Evolutionary conservation across 1,140 invertebrate species (phyloP).

Genomic region (Drosophila oshimai): DNA sequence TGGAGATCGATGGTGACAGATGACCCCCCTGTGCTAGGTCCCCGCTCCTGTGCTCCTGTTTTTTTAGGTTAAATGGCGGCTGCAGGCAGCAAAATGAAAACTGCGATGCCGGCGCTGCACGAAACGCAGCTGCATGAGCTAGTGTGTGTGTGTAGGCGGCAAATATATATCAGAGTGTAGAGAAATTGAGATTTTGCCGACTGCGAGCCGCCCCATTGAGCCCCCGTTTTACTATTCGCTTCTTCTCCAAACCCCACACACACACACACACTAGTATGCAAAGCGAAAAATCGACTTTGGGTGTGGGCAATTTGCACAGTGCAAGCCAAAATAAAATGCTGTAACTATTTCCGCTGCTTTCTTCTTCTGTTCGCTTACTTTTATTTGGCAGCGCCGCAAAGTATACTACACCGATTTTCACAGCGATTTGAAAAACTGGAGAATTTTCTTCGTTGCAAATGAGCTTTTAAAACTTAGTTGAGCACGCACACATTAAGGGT

Average conservation of each 20-base stretch:
- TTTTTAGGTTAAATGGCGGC: constrained; percentile 72
- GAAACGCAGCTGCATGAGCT: constrained; percentile 32
- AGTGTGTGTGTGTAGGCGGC: constrained; percentile 60
- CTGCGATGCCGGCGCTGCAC: constrained; percentile 61
- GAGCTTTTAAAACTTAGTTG: constrained; percentile 56
- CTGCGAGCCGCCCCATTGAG: constrained; percentile 57
- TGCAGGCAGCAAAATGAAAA: constrained; percentile 47
- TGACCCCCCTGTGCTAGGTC: not conserved
- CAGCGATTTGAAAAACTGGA: constrained; percentile 34
- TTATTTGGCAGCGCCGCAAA: constrained; percentile 42
- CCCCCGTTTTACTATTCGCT: constrained; percentile 56
- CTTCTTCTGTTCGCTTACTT: constrained; percentile 51
- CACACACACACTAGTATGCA: constrained; percentile 32
- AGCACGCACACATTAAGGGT: constrained; percentile 45
- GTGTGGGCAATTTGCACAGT: constrained; percentile 60
- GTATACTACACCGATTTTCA: constrained; percentile 39
- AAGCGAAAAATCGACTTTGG: constrained; percentile 74
- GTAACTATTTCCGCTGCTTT: constrained; percentile 20
- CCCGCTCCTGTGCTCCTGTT: constrained; percentile 24
- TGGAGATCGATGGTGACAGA: not conserved
- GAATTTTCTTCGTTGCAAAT: constrained; percentile 54
- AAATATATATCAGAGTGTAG: constrained; percentile 63
- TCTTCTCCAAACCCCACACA: constrained; percentile 6
- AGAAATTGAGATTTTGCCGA: constrained; percentile 62
- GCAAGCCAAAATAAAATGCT: constrained; percentile 42